Evolutionary conservation across 2,797 vertebrate genomes (phyloP).

Genomic region (Hybognathus amarus): DNA sequence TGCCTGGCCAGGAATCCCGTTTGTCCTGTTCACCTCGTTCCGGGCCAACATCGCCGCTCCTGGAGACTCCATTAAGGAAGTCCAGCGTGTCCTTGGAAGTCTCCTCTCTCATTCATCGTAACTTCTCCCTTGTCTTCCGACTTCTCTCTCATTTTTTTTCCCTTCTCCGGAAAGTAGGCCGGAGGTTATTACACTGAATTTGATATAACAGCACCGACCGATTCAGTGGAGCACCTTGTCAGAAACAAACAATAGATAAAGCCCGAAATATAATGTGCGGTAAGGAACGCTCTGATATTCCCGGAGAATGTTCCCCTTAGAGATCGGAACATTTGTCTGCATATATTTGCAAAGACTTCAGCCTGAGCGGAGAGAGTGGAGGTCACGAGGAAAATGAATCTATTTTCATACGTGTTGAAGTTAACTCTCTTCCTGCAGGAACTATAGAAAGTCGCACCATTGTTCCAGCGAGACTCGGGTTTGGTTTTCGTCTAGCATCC

Average conservation of each 20-base stretch:
- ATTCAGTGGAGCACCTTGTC: conserved; percentile 78
- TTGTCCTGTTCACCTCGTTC: conserved; percentile 62
- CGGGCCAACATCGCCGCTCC: conserved; percentile 63
- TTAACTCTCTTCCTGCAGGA: conserved; percentile 55
- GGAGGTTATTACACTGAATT: conserved; percentile 80
- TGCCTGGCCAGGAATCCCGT: conserved; percentile 63
- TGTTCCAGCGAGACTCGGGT: conserved; percentile 45
- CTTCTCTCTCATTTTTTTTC: conserved; percentile 55
- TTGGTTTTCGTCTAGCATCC: conserved; percentile 12
- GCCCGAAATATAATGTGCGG: conserved; percentile 71
- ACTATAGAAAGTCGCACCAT: conserved; percentile 30
- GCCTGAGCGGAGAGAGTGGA: conserved; percentile 65
- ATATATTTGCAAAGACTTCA: conserved; percentile 69
- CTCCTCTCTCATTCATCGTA: conserved; percentile 71
- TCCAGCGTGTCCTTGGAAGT: conserved; percentile 80
- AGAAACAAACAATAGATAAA: conserved; percentile 81
- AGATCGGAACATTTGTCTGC: conserved; percentile 76
- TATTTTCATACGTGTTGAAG: conserved; percentile 66
- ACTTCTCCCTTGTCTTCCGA: conserved; percentile 64
- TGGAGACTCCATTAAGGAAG: conserved; percentile 78
- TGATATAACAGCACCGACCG: conserved; percentile 78
- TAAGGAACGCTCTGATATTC: conserved; percentile 77
- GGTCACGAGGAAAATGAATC: conserved; percentile 71
- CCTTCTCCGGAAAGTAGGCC: conserved; percentile 76
- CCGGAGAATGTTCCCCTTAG: conserved; percentile 78